These are phyloP conservation scores for Callinectes sapidus DNA, from an alignment of 2,888 invertebrate species.

Conservation along the genomic window DNA sequence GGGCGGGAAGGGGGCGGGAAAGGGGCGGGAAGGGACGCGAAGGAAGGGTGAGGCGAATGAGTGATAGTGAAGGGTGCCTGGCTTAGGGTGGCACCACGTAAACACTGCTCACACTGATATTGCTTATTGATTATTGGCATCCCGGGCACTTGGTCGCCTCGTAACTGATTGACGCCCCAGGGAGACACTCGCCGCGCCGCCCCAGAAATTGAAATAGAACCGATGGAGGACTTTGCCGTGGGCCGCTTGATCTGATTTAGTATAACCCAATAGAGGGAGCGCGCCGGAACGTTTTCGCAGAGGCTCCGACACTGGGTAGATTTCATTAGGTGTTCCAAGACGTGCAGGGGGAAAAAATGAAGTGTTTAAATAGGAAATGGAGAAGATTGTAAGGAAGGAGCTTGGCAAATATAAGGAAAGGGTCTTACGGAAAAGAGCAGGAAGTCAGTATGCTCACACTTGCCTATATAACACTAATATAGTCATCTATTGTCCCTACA, in stretches of 20 bases:
- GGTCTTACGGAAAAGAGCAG: too few relatives aligned
- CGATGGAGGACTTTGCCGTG: neutral
- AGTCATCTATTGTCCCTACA: too few relatives aligned
- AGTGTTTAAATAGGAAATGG: neutral
- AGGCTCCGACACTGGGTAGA: neutral
- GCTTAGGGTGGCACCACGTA: neutral
- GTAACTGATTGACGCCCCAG: neutral
- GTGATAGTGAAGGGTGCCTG: neutral
- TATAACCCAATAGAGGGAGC: neutral
- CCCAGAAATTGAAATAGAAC: conserved; percentile 3
- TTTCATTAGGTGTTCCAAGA: neutral
- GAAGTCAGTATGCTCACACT: too few relatives aligned
- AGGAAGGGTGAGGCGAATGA: neutral
- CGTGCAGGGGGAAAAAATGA: neutral
- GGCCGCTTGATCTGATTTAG: conserved; percentile 16
- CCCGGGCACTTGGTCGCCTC: neutral
- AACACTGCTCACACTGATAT: conserved; percentile 7
- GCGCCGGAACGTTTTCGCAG: neutral
- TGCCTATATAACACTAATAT: too few relatives aligned
- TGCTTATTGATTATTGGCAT: conserved; percentile 11
- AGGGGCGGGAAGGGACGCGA: neutral
- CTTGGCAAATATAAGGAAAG: too few relatives aligned
- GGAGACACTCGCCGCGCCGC: neutral
- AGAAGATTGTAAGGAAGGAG: neutral
- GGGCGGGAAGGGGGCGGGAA: neutral